These are phyloP conservation scores for Drosophila pseudotakahashii DNA, from an alignment of 2,888 invertebrate genomes.

Conservation along the genomic window DNA sequence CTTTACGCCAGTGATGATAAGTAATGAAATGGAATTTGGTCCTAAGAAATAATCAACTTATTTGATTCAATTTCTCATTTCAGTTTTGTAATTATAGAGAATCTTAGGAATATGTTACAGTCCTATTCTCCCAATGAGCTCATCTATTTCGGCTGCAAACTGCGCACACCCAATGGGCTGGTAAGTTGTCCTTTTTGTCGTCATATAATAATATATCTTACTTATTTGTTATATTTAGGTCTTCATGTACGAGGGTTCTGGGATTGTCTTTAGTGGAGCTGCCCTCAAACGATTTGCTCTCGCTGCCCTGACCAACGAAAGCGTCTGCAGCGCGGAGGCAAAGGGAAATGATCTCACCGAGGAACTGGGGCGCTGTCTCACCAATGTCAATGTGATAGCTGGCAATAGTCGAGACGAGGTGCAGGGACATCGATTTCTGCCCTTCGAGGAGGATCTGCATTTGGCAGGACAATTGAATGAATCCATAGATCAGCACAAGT, in stretches of 20 bases:
- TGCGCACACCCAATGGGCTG: conserved; percentile 87
- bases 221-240: conserved; percentile 84
- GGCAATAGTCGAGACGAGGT: conserved; percentile 92
- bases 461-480: conserved; percentile 40
- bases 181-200: conserved; percentile 35
- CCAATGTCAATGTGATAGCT: conserved; percentile 92
- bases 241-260: conserved; percentile 95
- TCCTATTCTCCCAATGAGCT: conserved; percentile 89
- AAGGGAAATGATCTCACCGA: conserved; percentile 55
- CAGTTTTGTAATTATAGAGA: conserved; percentile 96
- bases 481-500: conserved; percentile 35
- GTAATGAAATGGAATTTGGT: conserved; percentile 85
- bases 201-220: too few species aligned
- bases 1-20: conserved; percentile 98
- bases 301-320: conserved; percentile 88
- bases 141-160: conserved; percentile 95
- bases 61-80: conserved; percentile 37
- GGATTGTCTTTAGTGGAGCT: conserved; percentile 94
- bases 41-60: too few species aligned
- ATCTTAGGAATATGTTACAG: conserved; percentile 93
- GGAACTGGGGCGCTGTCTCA: conserved; percentile 89
- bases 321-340: conserved; percentile 84
- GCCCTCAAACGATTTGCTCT: conserved; percentile 91
- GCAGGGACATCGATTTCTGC: conserved; percentile 58
- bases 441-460: conserved; percentile 43